phyloP scores from a whole-genome alignment of 2,113 vertebrate species.

The Holacanthus passer region DNA sequence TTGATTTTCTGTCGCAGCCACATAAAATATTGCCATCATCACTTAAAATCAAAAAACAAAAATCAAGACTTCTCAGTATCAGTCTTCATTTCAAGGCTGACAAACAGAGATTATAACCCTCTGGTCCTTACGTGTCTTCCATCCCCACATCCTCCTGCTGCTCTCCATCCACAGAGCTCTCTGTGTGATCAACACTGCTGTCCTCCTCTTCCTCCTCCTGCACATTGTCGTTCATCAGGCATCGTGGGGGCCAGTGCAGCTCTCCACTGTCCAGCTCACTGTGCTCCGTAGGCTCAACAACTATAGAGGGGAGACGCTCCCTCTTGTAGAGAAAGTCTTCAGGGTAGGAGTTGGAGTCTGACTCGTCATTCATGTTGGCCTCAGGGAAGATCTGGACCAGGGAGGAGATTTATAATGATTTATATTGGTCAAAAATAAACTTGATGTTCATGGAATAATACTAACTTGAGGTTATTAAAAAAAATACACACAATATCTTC shows the following conservation, averaged over 20 bases:
- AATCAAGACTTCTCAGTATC: not conserved
- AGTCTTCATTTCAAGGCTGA: not conserved
- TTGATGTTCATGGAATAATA: not conserved
- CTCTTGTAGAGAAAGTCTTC: conserved; percentile 62
- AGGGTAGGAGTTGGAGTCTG: conserved; percentile 41
- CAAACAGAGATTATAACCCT: not conserved
- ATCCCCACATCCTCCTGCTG: conserved; percentile 34
- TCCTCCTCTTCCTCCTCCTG: conserved; percentile 35
- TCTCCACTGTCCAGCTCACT: conserved; percentile 63
- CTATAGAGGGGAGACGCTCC: conserved; percentile 83
- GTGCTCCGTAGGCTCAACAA: conserved; percentile 81
- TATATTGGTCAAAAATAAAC: not conserved
- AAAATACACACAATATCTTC: not conserved
- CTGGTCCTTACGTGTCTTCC: conserved; percentile 49
- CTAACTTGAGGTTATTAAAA: not conserved
- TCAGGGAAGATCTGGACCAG: conserved; percentile 80
- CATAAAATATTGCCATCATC: not conserved
- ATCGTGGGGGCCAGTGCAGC: conserved; percentile 58
- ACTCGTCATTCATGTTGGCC: conserved; percentile 46
- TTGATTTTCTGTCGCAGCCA: not conserved
- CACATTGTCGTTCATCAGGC: not conserved
- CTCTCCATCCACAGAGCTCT: conserved; percentile 26
- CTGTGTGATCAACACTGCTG: not conserved
- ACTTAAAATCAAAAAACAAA: no score
- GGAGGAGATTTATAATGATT: not conserved